A percentile compares a stretch with the other conserved stretches of the same genome.
Evolutionary conservation across 2,797 vertebrate species (phyloP).

Genomic region (Sarcoramphus papa): DNA sequence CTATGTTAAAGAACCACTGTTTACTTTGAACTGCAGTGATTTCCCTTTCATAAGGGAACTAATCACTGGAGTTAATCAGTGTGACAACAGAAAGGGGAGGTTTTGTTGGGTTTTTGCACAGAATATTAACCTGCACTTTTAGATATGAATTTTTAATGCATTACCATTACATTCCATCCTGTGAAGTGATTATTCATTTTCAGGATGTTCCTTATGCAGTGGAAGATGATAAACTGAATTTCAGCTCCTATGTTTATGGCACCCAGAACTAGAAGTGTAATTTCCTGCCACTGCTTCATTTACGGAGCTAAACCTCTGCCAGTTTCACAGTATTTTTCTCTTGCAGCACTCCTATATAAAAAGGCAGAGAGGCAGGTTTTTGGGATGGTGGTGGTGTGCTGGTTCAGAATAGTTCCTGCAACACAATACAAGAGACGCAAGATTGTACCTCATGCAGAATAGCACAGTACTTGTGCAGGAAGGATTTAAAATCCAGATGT

Average conservation of each 20-base stretch:
- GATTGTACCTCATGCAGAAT: background rate
- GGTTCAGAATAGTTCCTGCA: background rate
- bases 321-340: background rate
- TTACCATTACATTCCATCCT: slow-evolving; percentile 54
- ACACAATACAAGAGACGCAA: background rate
- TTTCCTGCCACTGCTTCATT: slow-evolving; percentile 49
- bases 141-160: slow-evolving; percentile 56
- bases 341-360: background rate
- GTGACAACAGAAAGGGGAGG: slow-evolving; percentile 60
- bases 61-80: slow-evolving; percentile 63
- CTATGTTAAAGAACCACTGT: slow-evolving; percentile 36
- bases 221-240: slow-evolving; percentile 61
- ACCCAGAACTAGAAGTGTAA: slow-evolving; percentile 35
- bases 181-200: slow-evolving; percentile 62
- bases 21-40: slow-evolving; percentile 60
- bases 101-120: slow-evolving; percentile 57
- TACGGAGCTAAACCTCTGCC: background rate
- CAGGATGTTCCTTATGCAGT: slow-evolving; percentile 51
- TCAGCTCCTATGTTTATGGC: slow-evolving; percentile 49
- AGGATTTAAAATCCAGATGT: background rate
- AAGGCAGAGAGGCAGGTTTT: background rate
- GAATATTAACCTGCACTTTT: slow-evolving; percentile 65
- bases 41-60: slow-evolving; percentile 53
- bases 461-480: background rate
- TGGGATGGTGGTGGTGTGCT: background rate